Base-by-base conservation (phyloP, 2,113 vertebrate genomes). In the Spea multiplicata region DNA sequence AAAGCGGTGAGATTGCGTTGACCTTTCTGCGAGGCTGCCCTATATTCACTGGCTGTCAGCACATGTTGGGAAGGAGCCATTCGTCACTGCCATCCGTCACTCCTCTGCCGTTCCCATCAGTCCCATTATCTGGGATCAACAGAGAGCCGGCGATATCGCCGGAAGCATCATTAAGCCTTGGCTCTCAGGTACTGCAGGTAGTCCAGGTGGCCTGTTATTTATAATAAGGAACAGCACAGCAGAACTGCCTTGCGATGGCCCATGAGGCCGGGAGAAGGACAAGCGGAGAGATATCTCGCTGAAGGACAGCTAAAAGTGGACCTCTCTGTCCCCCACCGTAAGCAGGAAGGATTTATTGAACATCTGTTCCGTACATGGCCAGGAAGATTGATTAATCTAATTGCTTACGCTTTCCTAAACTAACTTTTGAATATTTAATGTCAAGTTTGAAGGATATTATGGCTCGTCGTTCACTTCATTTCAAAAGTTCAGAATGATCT, bases 141-240 rank as follows among this genome's bases (percentile, higher is more conserved):
- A 93, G 93, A 91, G 89, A 90, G 89, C 85, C 47, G 91, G 89
- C 86, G 82, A 87, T 88, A 87, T 93, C 90, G 90, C 94, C 91
- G 90, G 92, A 94, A 95, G 95, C 93, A 96, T 97, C 96, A 96
- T 97, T 97, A 97, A 94, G 93, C 91, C 86, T 84, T 85, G 52
- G 87, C 85, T 90, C 86, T 86, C 90, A 94, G 92, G 91, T 89
- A 91, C 84, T 85, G 83, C 90, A 91, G 94, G 91, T 94, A 91
- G 92, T 91, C 94, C 96, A 98, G 96, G 96, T 96, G 96, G 96
- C 92, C 94, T 95, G 94, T 98, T 97, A 97, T 98, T 98, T 98
- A 97, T 98, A 96, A 97, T 94, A 96, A 96, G 95, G 91, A 93
- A 94, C 93, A 94, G 93, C 91, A 83, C 93, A 93, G 94, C 94